These are phyloP conservation scores for Barnardius zonarius DNA, from an alignment of 2,113 vertebrate species.

Conservation along the genomic window DNA sequence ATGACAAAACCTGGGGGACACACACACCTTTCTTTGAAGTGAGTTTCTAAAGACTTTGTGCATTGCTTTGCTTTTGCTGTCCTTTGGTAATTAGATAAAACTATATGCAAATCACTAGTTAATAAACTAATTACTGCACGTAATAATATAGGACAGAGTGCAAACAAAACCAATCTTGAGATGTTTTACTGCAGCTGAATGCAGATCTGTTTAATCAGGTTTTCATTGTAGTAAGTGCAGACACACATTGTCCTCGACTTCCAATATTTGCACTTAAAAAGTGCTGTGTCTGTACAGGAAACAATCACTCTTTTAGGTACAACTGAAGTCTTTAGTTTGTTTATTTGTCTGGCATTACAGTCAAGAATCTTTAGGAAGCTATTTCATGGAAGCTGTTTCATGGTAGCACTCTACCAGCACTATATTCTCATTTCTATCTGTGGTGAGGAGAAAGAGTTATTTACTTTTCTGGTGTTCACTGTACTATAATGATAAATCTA, in stretches of 20 bases:
- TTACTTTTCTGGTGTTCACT: background rate
- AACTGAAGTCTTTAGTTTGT: background rate
- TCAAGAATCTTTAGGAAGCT: background rate
- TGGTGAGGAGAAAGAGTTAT: background rate
- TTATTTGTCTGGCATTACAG: background rate
- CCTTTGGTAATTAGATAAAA: constrained; percentile 16
- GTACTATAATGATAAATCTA: background rate
- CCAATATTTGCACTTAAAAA: background rate
- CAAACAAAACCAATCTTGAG: background rate
- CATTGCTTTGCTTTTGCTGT: background rate
- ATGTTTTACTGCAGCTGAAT: background rate
- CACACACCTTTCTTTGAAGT: background rate
- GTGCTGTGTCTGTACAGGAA: background rate
- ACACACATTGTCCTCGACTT: background rate
- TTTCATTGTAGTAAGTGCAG: background rate
- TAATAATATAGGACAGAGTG: background rate
- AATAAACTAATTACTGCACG: background rate
- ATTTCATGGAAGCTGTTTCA: background rate
- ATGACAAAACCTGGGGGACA: background rate
- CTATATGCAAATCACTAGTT: background rate
- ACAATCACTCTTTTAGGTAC: background rate
- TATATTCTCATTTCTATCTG: background rate
- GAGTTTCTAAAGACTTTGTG: background rate
- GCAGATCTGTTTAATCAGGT: background rate
- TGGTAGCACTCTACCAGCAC: background rate